Evolutionary conservation across 2,888 invertebrate species (phyloP), one percentile per base, ranked within the genome.

Genomic region (Platerodrilus igneus): DNA sequence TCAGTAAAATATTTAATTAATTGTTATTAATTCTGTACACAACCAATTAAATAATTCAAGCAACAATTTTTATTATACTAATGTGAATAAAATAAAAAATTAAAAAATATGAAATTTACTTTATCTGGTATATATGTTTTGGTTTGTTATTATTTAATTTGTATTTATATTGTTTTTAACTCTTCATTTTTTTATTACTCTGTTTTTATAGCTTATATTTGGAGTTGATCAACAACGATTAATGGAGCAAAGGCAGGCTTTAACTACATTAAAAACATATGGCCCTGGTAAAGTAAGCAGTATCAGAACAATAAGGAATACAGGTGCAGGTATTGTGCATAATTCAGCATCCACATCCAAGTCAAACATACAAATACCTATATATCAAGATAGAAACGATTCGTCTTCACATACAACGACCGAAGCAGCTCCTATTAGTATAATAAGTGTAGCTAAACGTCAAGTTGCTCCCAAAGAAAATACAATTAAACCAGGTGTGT

Each of bases 231-330:
- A 72, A 31, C 58, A 60, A 43, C 63, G 62, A 9, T 64, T 86
- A 29, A 73, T 77, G 13, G 84, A 85, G 56, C 83, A 86, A 34
- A 75, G 92, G 38, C 75, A 80, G 59, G 88, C 86, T 5, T 70
- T 92, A 38, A 86, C 85, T 35, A 83, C 83, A 2, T 66, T 91
- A 26, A 79, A 77, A 52, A 78, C 83, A 0, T 80, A 81, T 48
- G 81, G 79, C 44, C 64, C 81, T 17, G 73, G 75, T 28, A 40
- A 37, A 37, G 76, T 78, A 2, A 71, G 73, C 4, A 76, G 70
- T 51, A 62, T 78, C 14, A 70, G 80, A 18, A 65, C 31, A 15
- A 15, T 44, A 3, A 33, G 41, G 16, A 32, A 41, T 3, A 48
- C 37, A 29, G 40, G 44, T 20, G 36, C 56, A 3, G 53, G 52